Evolutionary conservation across 2,113 vertebrate species (phyloP), one percentile per base, ranked within the genome.

Genomic region (Plestiodon gilberti): DNA sequence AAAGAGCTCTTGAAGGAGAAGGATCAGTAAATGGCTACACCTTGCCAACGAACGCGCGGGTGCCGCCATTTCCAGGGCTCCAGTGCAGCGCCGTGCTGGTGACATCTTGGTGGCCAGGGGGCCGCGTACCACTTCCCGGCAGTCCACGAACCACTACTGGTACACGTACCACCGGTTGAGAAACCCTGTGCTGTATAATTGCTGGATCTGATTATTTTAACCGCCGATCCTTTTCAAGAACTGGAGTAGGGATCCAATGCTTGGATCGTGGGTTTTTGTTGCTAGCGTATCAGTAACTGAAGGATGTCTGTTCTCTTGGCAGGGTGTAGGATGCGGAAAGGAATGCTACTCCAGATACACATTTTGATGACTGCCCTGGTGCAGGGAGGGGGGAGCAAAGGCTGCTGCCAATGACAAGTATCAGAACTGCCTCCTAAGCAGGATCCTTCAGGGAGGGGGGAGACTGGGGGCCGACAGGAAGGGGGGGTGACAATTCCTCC

Each of bases 1-100:
- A 91, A 90, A 92, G 89, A 13, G 86, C 91, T 93, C 73, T 92
- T 90, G 86, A 86, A 91, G 82, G 88, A 81, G 92, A 92, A 90
- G 92, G 92, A 93, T 91, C 94, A 84, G 88, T 91, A 93, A 95
- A 95, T 92, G 90, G 88, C 91, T 92, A 0, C 91, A 89, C 91
- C 94, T 94, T 93, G 91, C 91, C 94, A 95, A 95, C 93, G 93
- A 93, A 94, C n/a, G n/a, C n/a, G n/a, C n/a, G n/a, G n/a, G n/a
- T n/a, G n/a, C n/a, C n/a, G n/a, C n/a, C n/a, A n/a, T n/a, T n/a
- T n/a, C n/a, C n/a, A n/a, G n/a, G n/a, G n/a, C n/a, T n/a, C n/a
- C n/a, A n/a, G n/a, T n/a, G n/a, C n/a, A n/a, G n/a, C n/a, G n/a
- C n/a, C n/a, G n/a, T n/a, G n/a, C n/a, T n/a, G n/a, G n/a, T n/a